phyloP scores from a whole-genome alignment of 2,113 vertebrate species.

The Coracopsis vasa region DNA sequence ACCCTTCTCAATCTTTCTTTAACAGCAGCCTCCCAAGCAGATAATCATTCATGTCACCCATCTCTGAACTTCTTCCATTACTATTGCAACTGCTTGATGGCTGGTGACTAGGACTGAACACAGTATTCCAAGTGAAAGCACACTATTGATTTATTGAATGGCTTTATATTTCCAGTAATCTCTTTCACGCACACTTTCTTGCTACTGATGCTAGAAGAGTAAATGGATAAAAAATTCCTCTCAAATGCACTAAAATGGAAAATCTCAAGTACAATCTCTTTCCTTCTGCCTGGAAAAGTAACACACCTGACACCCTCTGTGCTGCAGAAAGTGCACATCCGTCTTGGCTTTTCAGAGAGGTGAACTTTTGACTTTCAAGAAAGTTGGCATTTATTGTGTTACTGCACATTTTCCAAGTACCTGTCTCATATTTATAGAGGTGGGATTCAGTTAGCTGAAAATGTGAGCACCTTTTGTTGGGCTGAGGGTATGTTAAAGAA shows the following conservation, averaged over 20 bases:
- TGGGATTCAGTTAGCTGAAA: constrained; percentile 21
- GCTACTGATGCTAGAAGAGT: neutral
- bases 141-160: constrained; percentile 52
- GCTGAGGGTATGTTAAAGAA: neutral
- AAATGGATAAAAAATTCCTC: constrained; percentile 34
- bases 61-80: constrained; percentile 3
- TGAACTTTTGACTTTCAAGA: constrained; percentile 41
- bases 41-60: neutral
- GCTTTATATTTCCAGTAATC: constrained; percentile 37
- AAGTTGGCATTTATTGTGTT: constrained; percentile 26
- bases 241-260: constrained; percentile 27
- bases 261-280: neutral
- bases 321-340: neutral
- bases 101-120: neutral
- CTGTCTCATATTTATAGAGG: neutral
- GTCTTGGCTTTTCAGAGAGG: neutral
- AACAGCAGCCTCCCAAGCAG: neutral
- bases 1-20: constrained; percentile 16
- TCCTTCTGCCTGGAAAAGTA: neutral
- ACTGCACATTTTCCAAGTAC: neutral
- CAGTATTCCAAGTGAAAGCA: constrained; percentile 19
- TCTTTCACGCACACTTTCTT: neutral
- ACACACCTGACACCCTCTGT: neutral
- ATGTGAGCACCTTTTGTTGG: neutral
- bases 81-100: neutral